A percentile compares a stretch with the other conserved stretches of the same genome.
phyloP scores from a whole-genome alignment of 2,888 invertebrate species.

The Tenthredo mesomela region DNA sequence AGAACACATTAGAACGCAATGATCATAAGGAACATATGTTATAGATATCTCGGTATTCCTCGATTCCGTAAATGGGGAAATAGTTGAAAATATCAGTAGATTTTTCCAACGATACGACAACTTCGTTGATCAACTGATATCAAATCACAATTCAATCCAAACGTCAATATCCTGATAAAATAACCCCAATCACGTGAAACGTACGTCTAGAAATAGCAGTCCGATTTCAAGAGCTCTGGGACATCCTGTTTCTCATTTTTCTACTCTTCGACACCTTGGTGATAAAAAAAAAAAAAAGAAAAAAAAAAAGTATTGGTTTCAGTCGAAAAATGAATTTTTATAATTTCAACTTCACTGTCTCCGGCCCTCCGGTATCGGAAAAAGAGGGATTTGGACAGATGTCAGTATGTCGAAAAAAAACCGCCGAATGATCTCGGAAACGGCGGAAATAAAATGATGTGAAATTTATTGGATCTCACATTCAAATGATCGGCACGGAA shows the following conservation, averaged over 20 bases:
- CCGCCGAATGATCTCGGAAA: not conserved
- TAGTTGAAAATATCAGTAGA: not conserved
- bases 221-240: not conserved
- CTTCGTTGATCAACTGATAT: conserved; percentile 31
- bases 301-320: not conserved
- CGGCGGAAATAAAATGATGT: not conserved
- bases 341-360: not conserved
- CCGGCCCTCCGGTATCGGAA: not conserved
- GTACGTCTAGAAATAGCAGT: not conserved
- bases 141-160: conserved; percentile 16
- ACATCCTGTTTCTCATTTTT: not conserved
- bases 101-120: not conserved
- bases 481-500: not conserved
- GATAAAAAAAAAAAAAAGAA: not conserved
- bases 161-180: conserved; percentile 20
- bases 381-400: not conserved
- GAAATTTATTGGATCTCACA: not conserved
- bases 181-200: conserved; percentile 9
- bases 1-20: not conserved
- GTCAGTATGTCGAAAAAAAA: not conserved
- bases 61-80: not conserved
- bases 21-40: not conserved
- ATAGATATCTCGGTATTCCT: not conserved
- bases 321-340: not conserved
- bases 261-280: not conserved